Evolutionary conservation across 2,888 invertebrate species (phyloP), one percentile per base, ranked within the genome.

Genomic region (Eupithecia abbreviata): DNA sequence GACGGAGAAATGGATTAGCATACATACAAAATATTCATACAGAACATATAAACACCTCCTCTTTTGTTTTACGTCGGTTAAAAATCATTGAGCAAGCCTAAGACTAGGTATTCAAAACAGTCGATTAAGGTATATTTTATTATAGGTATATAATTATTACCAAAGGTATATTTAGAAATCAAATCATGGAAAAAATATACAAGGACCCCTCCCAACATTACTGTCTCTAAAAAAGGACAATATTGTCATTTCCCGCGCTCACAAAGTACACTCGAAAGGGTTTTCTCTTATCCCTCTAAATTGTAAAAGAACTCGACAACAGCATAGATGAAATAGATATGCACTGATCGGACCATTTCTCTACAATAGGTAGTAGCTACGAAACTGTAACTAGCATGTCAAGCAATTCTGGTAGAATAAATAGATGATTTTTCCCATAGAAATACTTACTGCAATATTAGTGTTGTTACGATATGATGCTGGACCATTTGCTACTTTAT

Each of bases 271-370:
- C 76, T 76, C 75, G 71, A 71, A 62, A 75, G 75, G 73, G 73
- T 74, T 78, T 58, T 78, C 75, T 76, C 71, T 80, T 77, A 74
- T 69, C 69, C 68, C 70, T 51, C 70, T 75, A 76, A 77, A 75
- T 78, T 74, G 78, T 73, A 72, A 77, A 76, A 76, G 72, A 73
- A 71, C 76, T 79, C 76, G 67, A 66, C 41, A 15, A 69, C 69
- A 47, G 4, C 45, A 47, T 43, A 68, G 47, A 68, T 43, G 41
- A 30, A 9, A 10, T 68, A 13, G 43, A 15, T 42, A 18, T 4
- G n/a, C 45, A 43, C 18, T 45, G 67, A 45, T n/a, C 9, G 7
- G 42, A 43, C 2, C 43, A 7, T n/a, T 68, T 68, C 2, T 51
- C n/a, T 3, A 18, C 30, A 18, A 43, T 30, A 30, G 0, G n/a